phyloP scores from a whole-genome alignment of 1,140 invertebrate species.

The Apis florea region DNA sequence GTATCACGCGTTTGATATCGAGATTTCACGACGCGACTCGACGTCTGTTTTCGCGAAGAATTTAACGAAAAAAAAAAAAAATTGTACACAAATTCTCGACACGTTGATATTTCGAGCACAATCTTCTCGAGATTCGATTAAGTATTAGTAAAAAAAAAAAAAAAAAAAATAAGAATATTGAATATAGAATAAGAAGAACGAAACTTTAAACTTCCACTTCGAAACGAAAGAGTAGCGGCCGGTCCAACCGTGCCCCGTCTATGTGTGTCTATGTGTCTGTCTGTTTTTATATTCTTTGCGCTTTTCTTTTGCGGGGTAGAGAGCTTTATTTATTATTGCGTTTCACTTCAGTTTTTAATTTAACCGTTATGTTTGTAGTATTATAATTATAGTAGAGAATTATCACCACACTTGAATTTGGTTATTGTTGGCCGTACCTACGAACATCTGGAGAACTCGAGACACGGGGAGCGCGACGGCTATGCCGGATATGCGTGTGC shows the following conservation, averaged over 20 bases:
- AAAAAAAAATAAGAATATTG: neutral
- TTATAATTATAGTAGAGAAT: conserved; percentile 77
- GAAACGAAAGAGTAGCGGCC: neutral
- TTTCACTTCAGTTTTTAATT: conserved; percentile 76
- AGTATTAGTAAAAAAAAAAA: neutral
- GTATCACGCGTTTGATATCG: neutral
- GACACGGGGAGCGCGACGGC: conserved; percentile 70
- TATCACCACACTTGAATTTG: conserved; percentile 76
- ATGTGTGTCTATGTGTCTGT: conserved; percentile 64
- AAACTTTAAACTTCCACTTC: neutral
- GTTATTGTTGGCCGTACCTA: conserved; percentile 72
- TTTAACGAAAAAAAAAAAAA: neutral
- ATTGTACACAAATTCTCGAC: too few species aligned
- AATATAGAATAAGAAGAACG: neutral
- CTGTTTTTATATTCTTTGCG: conserved; percentile 73
- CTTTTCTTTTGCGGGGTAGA: conserved; percentile 83
- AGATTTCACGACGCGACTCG: too few species aligned
- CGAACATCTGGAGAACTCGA: conserved; percentile 78
- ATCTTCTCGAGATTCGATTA: too few species aligned
- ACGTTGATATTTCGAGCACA: neutral
- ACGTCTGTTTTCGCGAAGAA: neutral
- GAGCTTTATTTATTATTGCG: conserved; percentile 83
- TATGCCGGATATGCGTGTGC: conserved; percentile 55
- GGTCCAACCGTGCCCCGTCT: conserved; percentile 28
- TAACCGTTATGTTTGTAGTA: conserved; percentile 76